A percentile compares a stretch with the other conserved stretches of the same genome.
phyloP scores from a whole-genome alignment of 2,797 vertebrate genomes.

The Pseudochirops corinnae region DNA sequence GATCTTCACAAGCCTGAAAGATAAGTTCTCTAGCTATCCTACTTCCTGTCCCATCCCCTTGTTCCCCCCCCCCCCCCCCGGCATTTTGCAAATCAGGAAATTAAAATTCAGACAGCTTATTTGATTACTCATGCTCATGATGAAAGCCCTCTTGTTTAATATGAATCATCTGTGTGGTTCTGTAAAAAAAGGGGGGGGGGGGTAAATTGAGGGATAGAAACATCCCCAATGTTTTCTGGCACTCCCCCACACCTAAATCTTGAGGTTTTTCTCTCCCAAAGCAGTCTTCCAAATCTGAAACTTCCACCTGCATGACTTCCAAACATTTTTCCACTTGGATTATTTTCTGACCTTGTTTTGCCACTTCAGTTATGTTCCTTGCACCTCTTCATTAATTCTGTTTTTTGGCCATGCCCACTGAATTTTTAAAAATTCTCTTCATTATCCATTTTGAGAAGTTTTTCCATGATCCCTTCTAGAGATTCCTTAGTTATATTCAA shows the following conservation, averaged over 20 bases:
- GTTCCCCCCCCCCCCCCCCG: not conserved
- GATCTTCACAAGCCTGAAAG: not conserved
- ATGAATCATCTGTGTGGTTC: not conserved
- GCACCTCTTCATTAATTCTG: not conserved
- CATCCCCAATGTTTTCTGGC: not conserved
- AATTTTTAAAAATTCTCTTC: not conserved
- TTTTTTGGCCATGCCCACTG: not conserved
- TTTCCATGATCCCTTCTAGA: not conserved
- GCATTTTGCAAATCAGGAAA: not conserved
- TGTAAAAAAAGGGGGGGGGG: not conserved
- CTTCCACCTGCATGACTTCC: not conserved
- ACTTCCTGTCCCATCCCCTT: not conserved
- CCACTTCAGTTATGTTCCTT: not conserved
- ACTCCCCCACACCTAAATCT: not conserved
- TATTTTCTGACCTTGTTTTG: slow-evolving; percentile 1
- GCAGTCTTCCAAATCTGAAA: not conserved
- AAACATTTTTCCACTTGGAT: not conserved
- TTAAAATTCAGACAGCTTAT: not conserved
- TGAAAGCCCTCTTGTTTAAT: not conserved
- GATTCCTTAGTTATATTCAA: not conserved
- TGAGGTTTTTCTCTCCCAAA: not conserved
- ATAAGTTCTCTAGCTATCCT: not conserved
- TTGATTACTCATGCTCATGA: not conserved
- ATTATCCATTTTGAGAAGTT: not conserved
- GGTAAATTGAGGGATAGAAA: not conserved